A percentile compares a stretch with the other conserved stretches of the same genome.
These are phyloP conservation scores for Ectemnius lituratus DNA, from an alignment of 2,888 invertebrate species.

Conservation along the genomic window DNA sequence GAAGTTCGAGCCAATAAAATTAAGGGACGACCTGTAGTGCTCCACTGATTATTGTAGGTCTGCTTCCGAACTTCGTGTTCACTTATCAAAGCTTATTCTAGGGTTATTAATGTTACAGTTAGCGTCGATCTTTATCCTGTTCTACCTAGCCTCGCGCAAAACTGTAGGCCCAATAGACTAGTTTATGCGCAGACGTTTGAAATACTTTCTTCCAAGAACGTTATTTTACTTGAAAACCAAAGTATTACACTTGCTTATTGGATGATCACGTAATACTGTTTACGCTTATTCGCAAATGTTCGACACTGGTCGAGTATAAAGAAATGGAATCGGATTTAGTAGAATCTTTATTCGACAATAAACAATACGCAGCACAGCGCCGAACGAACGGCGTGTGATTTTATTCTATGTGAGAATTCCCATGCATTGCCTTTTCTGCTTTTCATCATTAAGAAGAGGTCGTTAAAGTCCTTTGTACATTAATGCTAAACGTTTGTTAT, in stretches of 20 bases:
- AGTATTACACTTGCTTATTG: not conserved
- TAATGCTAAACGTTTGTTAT: conserved; percentile 53
- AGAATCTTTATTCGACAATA: too few relatives aligned
- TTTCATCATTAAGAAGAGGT: conserved; percentile 21
- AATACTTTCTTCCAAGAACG: too few relatives aligned
- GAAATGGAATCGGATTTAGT: too few relatives aligned
- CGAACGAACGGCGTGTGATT: not conserved
- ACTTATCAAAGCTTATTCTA: too few relatives aligned
- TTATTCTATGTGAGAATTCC: conserved; percentile 22
- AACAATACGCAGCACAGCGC: not conserved
- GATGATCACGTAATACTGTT: too few relatives aligned
- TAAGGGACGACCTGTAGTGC: not conserved
- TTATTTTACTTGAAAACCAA: not conserved
- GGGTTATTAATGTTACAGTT: too few relatives aligned
- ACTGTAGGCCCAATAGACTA: too few relatives aligned
- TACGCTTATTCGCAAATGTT: too few relatives aligned
- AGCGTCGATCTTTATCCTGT: conserved; percentile 30
- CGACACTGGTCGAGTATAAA: too few relatives aligned
- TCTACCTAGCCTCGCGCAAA: conserved; percentile 50
- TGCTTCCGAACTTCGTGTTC: too few relatives aligned
- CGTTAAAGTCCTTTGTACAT: conserved; percentile 37
- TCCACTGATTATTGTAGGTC: too few relatives aligned
- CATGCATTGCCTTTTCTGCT: conserved; percentile 34
- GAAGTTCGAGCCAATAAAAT: conserved; percentile 29
- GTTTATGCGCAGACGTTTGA: too few relatives aligned